These are phyloP conservation scores for Sphaerophoria taeniata DNA, from an alignment of 2,888 invertebrate species.

Conservation along the genomic window DNA sequence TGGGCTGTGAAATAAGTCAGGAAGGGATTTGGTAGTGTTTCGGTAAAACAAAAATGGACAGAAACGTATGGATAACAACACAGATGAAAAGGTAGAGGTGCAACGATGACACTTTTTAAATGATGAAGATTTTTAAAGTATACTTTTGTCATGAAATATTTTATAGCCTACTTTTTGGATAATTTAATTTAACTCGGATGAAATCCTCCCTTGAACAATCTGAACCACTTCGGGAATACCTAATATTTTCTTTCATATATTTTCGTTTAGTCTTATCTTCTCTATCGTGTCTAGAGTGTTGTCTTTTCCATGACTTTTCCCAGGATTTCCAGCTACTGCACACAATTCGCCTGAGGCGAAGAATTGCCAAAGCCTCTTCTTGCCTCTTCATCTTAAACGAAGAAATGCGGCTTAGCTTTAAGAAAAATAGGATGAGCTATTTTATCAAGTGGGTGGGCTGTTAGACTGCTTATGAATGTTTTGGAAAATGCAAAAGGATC, in stretches of 20 bases:
- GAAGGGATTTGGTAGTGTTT: not conserved
- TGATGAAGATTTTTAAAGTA: too few species aligned
- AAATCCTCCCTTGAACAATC: not conserved
- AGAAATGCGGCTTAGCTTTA: slow-evolving; percentile 58
- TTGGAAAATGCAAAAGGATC: slow-evolving; percentile 39
- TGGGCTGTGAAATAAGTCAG: not conserved
- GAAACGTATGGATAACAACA: too few species aligned
- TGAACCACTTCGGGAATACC: slow-evolving; percentile 11
- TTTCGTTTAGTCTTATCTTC: slow-evolving; percentile 11
- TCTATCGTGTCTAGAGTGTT: slow-evolving; percentile 25
- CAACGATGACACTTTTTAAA: too few species aligned
- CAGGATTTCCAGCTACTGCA: slow-evolving; percentile 27
- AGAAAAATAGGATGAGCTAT: slow-evolving; percentile 2
- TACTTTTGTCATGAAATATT: too few species aligned
- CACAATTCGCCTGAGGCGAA: slow-evolving; percentile 37
- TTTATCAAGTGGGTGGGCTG: not conserved
- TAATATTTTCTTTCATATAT: slow-evolving; percentile 1
- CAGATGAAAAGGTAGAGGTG: too few species aligned
- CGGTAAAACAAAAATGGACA: too few species aligned
- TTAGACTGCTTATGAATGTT: slow-evolving; percentile 17
- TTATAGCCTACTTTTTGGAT: too few species aligned
- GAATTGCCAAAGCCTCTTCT: not conserved
- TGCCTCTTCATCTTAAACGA: not conserved
- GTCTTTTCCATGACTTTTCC: slow-evolving; percentile 49
- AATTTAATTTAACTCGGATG: too few species aligned